phyloP scores from a whole-genome alignment of 2,888 invertebrate species.

The Cetonia aurata region DNA sequence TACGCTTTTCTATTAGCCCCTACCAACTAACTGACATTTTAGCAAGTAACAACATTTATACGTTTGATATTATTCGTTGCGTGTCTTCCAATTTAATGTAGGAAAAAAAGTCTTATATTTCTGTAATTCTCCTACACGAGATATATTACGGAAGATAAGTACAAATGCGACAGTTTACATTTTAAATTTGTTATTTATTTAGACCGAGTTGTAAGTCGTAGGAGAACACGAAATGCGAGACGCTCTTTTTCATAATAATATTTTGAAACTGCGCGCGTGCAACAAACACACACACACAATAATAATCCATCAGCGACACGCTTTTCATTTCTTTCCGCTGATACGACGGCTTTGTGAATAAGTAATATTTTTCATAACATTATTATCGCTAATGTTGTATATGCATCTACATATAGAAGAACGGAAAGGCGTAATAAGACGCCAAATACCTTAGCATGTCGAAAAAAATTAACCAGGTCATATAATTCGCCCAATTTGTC shows the following conservation, averaged over 20 bases:
- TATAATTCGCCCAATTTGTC: too few species aligned
- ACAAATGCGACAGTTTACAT: constrained; percentile 38
- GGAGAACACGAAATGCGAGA: constrained; percentile 20
- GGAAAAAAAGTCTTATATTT: constrained; percentile 21
- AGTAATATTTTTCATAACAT: constrained; percentile 24
- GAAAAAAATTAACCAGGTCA: too few species aligned
- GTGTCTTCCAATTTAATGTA: constrained; percentile 19
- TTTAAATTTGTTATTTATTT: constrained; percentile 40
- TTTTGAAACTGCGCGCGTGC: constrained; percentile 16
- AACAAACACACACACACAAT: constrained; percentile 23
- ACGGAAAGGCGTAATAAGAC: too few species aligned
- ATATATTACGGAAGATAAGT: constrained; percentile 39
- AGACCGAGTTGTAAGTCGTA: constrained; percentile 18
- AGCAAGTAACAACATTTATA: constrained; percentile 2
- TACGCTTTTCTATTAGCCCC: too few species aligned
- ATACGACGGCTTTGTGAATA: background rate
- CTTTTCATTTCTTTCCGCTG: constrained; percentile 17
- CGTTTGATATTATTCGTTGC: constrained; percentile 32
- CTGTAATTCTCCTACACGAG: constrained; percentile 28
- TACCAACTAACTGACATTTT: too few species aligned
- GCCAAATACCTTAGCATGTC: too few species aligned
- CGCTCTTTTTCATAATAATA: constrained; percentile 35
- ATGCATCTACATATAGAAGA: too few species aligned
- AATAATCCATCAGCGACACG: constrained; percentile 31
- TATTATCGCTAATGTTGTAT: constrained; percentile 5